Evolutionary conservation across 2,888 invertebrate genomes (phyloP).

Genomic region (Drosophila mulleri): DNA sequence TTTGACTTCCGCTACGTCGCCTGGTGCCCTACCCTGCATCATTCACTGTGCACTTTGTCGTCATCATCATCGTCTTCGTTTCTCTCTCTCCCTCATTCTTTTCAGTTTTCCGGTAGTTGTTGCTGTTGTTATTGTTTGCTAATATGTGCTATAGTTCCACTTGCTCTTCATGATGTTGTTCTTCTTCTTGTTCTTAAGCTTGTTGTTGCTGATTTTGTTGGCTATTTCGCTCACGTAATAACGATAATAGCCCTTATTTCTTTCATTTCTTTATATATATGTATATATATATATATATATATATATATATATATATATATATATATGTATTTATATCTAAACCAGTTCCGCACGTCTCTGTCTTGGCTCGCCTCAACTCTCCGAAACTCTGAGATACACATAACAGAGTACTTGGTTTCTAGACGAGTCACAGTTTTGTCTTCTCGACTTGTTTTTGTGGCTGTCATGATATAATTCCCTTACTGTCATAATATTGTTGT

Average conservation of each 20-base stretch:
- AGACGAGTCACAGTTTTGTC: conserved; percentile 30
- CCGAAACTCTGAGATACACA: conserved; percentile 10
- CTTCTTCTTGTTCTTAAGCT: conserved; percentile 15
- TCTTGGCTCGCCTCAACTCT: conserved; percentile 1
- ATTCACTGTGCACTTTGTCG: conserved; percentile 51
- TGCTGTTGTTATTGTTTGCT: conserved; percentile 64
- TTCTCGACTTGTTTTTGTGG: conserved; percentile 26
- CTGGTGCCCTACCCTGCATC: not conserved
- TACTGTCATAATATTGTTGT: conserved; percentile 48
- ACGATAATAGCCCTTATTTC: conserved; percentile 68
- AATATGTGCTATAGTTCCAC: conserved; percentile 54
- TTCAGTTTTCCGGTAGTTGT: conserved; percentile 21
- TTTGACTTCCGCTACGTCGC: conserved; percentile 35
- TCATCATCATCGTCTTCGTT: conserved; percentile 29
- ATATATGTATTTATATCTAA: conserved; percentile 4
- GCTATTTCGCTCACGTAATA: conserved; percentile 67
- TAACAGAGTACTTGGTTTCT: conserved; percentile 36
- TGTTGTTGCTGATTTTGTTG: conserved; percentile 47
- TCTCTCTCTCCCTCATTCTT: not conserved
- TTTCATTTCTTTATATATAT: conserved; percentile 48
- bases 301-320: conserved; percentile 7
- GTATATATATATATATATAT: not conserved
- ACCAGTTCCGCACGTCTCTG: conserved; percentile 24
- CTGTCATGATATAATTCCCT: conserved; percentile 42
- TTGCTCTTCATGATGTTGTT: conserved; percentile 24